Percentiles rank a stretch among this genome's conserved stretches.
phyloP scores from a whole-genome alignment of 2,797 vertebrate species.

The Manis crassicaudata region DNA sequence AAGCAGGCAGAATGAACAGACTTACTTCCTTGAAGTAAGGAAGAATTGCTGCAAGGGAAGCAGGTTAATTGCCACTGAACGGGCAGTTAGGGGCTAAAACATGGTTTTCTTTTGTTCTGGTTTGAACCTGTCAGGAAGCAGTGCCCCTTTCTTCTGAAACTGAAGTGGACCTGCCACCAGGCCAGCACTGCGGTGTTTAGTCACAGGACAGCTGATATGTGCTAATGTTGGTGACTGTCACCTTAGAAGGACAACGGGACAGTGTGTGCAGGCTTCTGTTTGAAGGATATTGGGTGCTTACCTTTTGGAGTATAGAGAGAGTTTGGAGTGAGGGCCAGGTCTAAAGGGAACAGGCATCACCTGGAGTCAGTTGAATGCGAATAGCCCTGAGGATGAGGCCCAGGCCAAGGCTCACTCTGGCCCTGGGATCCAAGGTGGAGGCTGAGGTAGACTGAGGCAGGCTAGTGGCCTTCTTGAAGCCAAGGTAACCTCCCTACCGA shows the following conservation, averaged over 20 bases:
- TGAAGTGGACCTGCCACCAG: not conserved
- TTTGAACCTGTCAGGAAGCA: conserved; percentile 17
- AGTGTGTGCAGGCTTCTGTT: not conserved
- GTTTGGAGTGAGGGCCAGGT: not conserved
- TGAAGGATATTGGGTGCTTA: not conserved
- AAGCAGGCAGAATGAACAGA: not conserved
- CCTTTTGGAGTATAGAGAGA: not conserved
- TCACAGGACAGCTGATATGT: not conserved
- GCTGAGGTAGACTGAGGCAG: not conserved
- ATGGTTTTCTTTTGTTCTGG: not conserved
- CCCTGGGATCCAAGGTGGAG: no score
- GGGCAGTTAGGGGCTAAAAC: not conserved
- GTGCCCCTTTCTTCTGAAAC: not conserved
- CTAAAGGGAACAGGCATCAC: not conserved
- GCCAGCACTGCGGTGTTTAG: not conserved
- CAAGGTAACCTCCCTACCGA: fast-evolving
- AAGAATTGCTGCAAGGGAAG: not conserved
- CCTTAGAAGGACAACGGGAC: not conserved
- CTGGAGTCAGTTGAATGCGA: not conserved
- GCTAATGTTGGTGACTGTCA: not conserved
- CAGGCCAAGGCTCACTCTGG: no score
- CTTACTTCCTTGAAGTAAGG: not conserved
- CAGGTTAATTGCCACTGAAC: not conserved
- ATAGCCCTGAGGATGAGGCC: no score
- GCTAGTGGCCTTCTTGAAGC: not conserved